Conservation (phyloP, 2,113 vertebrate genomes). For the Tympanuchus pallidicinctus region DNA sequence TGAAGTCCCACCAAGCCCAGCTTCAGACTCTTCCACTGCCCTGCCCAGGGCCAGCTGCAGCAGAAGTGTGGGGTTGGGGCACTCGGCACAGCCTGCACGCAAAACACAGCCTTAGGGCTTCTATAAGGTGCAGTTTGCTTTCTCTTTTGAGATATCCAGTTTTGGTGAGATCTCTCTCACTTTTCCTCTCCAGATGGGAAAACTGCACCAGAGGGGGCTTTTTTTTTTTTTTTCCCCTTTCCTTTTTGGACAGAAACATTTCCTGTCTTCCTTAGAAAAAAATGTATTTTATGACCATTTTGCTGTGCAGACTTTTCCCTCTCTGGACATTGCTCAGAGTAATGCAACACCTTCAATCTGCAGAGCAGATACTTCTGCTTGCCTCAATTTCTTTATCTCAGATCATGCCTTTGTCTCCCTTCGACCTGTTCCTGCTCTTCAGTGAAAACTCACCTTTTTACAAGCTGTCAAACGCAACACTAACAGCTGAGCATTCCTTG, state of each 20-base stretch:
- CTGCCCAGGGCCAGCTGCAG: not conserved
- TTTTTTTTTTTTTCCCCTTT: not conserved
- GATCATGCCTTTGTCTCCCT: slow-evolving; percentile 59
- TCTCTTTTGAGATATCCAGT: not conserved
- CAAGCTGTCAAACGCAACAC: slow-evolving; percentile 71
- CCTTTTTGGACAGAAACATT: slow-evolving; percentile 59
- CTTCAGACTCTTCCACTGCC: not conserved
- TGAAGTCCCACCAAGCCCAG: not conserved
- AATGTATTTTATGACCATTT: slow-evolving; percentile 75
- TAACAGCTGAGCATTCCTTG: slow-evolving; percentile 58
- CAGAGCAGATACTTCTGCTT: slow-evolving; percentile 55
- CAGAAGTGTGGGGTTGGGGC: not conserved
- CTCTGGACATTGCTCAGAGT: slow-evolving; percentile 48
- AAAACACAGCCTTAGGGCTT: not conserved
- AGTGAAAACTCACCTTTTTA: slow-evolving; percentile 73
- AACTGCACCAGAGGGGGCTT: slow-evolving; percentile 34
- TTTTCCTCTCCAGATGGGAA: slow-evolving; percentile 78
- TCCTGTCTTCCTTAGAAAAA: slow-evolving; percentile 76
- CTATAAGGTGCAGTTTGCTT: not conserved
- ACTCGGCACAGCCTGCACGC: too few relatives aligned
- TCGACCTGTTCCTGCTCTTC: slow-evolving; percentile 56
- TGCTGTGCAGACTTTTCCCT: slow-evolving; percentile 55
- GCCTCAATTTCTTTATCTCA: slow-evolving; percentile 51
- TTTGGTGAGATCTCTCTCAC: slow-evolving; percentile 32
- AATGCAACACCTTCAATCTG: slow-evolving; percentile 71